Evolutionary conservation across 2,113 vertebrate genomes (phyloP).

Genomic region (Serilophus lunatus): DNA sequence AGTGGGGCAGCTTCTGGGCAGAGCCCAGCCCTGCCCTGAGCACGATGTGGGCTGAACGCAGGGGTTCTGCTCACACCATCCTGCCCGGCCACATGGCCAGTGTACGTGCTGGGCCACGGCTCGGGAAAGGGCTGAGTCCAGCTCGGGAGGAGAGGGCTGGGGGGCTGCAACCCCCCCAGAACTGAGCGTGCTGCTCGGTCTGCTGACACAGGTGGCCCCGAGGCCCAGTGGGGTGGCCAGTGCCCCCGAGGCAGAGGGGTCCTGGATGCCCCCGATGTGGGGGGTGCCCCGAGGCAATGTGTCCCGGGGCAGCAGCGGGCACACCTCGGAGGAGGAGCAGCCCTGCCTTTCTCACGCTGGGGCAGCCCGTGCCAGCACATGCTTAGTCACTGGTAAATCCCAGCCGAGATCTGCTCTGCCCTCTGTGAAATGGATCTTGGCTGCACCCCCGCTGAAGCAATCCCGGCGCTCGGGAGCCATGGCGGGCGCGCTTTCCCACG

Average conservation of each 20-base stretch:
- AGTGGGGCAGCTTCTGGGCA: background rate
- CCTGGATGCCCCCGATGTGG: background rate
- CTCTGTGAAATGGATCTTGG: conserved; percentile 64
- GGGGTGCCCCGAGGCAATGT: background rate
- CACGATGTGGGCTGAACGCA: rapidly evolving
- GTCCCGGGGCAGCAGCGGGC: background rate
- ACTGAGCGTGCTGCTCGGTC: rapidly evolving
- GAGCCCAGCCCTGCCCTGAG: background rate
- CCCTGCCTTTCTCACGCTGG: conserved; percentile 49
- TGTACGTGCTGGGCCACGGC: rapidly evolving
- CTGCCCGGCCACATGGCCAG: rapidly evolving
- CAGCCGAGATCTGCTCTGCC: conserved; percentile 56
- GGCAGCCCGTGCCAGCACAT: conserved; percentile 66
- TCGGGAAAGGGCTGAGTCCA: background rate
- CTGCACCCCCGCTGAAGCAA: conserved; percentile 64
- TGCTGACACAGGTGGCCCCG: rapidly evolving
- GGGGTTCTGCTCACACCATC: rapidly evolving
- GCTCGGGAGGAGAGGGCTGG: background rate
- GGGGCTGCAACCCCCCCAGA: rapidly evolving
- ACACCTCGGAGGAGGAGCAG: conserved; percentile 2
- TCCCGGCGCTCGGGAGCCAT: conserved; percentile 69
- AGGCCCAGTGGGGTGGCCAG: background rate
- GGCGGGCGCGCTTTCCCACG: conserved; percentile 71
- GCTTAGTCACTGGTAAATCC: conserved; percentile 71
- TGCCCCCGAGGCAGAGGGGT: background rate